Conservation (phyloP, 35 echinoderm and acorn worm species). For the Ophioderma brevispina region DNA sequence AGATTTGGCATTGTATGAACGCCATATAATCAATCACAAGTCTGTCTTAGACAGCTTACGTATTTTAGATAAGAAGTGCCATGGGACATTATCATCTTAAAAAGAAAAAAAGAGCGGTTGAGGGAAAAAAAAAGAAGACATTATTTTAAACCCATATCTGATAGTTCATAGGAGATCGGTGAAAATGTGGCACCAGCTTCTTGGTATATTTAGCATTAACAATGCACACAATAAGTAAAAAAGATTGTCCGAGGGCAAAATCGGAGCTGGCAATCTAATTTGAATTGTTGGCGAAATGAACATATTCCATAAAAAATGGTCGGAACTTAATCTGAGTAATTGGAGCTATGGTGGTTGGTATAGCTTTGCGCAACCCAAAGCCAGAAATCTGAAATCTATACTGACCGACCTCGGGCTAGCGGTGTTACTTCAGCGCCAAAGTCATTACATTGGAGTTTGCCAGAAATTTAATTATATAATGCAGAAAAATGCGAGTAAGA, state of each 20-base stretch:
- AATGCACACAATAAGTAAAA: too few relatives aligned
- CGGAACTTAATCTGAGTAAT: conserved; percentile 1
- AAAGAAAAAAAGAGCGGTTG: background rate
- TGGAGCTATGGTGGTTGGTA: background rate
- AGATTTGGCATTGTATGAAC: background rate
- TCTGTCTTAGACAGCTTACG: background rate
- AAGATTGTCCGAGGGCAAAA: too few relatives aligned
- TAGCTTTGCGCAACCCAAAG: background rate
- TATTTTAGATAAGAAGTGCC: conserved; percentile 2
- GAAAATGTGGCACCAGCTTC: background rate
- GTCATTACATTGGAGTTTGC: background rate
- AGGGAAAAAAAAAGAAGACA: background rate
- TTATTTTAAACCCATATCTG: background rate
- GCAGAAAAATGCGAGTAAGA: conserved; percentile 13
- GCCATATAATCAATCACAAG: background rate
- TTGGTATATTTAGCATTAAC: background rate
- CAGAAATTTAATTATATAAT: background rate
- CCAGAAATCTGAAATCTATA: background rate
- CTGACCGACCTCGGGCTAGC: background rate
- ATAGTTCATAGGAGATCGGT: background rate
- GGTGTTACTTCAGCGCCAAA: background rate
- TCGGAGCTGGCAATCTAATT: background rate
- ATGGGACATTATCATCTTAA: background rate
- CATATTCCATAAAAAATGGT: background rate
- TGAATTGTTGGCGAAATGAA: background rate